A percentile compares a stretch with the other conserved stretches of the same genome.
Conservation (phyloP, 2,113 vertebrate genomes). For the Trogon surrucura region DNA sequence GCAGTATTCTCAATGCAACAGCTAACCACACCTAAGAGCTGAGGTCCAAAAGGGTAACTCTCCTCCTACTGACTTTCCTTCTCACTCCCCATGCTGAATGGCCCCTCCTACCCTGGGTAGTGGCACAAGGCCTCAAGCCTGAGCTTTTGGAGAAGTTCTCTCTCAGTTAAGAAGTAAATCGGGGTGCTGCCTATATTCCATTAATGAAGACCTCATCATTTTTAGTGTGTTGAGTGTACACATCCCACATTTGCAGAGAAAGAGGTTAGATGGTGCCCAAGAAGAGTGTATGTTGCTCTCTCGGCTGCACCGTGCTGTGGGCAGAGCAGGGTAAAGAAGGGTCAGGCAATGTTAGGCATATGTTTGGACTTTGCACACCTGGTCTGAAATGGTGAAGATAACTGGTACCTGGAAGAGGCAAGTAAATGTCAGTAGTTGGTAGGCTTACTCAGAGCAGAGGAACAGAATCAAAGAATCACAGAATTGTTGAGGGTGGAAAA, state of each 20-base stretch:
- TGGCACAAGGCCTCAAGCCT: not conserved
- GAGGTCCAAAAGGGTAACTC: not conserved
- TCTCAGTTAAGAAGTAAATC: not conserved
- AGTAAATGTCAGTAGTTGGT: not conserved
- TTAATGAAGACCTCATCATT: not conserved
- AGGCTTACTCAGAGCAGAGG: not conserved
- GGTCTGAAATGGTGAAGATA: not conserved
- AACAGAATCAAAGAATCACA: not conserved
- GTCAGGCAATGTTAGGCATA: not conserved
- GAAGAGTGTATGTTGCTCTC: accelerated
- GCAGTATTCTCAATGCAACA: not conserved
- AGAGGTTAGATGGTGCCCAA: not conserved
- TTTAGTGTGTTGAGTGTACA: not conserved
- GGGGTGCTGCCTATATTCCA: not conserved
- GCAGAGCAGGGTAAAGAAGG: not conserved
- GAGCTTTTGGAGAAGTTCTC: not conserved
- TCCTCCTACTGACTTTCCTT: not conserved
- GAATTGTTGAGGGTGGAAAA: no score
- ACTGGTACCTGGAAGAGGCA: not conserved
- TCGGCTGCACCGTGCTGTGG: accelerated
- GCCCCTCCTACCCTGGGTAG: not conserved
- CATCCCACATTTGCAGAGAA: not conserved
- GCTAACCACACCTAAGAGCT: not conserved
- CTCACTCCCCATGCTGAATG: not conserved
- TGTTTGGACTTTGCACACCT: not conserved